These are phyloP conservation scores for Brenthis hecate DNA, from an alignment of 2,888 invertebrate genomes.

Conservation along the genomic window DNA sequence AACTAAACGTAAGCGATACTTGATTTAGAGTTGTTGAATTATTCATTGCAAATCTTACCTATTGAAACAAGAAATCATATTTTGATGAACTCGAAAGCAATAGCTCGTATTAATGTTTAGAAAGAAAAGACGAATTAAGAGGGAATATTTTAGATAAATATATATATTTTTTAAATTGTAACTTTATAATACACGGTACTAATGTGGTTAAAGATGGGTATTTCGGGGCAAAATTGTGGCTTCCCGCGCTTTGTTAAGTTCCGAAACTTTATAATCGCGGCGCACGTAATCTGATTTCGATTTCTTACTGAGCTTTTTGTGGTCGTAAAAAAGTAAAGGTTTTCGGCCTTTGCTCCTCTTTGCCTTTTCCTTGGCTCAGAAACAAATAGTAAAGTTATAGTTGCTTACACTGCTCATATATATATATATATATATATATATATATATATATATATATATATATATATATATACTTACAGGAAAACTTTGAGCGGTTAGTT, in stretches of 20 bases:
- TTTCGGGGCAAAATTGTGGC: conserved; percentile 51
- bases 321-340: conserved; percentile 56
- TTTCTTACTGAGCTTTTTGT: conserved; percentile 71
- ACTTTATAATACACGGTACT: conserved; percentile 13
- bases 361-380: conserved; percentile 42
- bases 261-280: conserved; percentile 72
- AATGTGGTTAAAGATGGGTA: conserved; percentile 53
- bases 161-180: conserved; percentile 9
- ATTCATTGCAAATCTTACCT: not conserved
- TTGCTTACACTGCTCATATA: conserved; percentile 1
- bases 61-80: too few relatives aligned
- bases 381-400: not conserved
- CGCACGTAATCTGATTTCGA: conserved; percentile 73
- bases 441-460: too few relatives aligned
- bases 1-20: conserved; percentile 11
- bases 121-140: too few relatives aligned
- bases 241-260: conserved; percentile 52
- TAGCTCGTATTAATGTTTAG: too few relatives aligned
- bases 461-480: not conserved
- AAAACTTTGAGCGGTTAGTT: not conserved
- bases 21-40: conserved; percentile 5
- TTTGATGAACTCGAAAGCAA: too few relatives aligned
- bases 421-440: too few relatives aligned
- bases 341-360: conserved; percentile 31
- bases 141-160: too few relatives aligned